Base-by-base conservation (phyloP, 2,113 vertebrate species). In the Notarius lentiginosus region DNA sequence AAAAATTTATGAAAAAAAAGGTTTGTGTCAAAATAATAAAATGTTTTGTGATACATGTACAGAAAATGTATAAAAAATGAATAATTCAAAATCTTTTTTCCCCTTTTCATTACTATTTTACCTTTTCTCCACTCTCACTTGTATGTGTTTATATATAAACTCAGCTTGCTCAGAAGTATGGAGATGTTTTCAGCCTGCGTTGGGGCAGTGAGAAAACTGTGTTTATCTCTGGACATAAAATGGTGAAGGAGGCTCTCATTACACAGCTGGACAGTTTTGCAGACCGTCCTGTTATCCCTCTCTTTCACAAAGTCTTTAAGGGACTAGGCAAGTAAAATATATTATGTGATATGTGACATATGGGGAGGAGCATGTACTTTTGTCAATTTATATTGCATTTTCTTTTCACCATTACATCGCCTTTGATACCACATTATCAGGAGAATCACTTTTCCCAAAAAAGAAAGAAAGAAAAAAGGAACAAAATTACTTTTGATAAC, bases 161-260 rank as follows among this genome's bases (percentile, higher is more conserved):
- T 41, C 41, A 98, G 97, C 22, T 96, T 5, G 60, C 9, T 70
- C 61, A 95, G 85, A 90, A 93, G 75, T 96, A 96, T 0, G 96
- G 97, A 12, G 92, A 95, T 0, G 5, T 98, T 75, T 91, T 96
- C 10, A 91, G 94, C 66, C 0, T 94, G 5, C 30, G 91, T 0
- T 0, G 90, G 58, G 95, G 96, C n/a, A 47, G 3, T 1, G 0
- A 72, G 0, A 77, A 27, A 2, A 0, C 89, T 1, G 92, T 98
- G 63, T 0, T 92, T 1, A 0, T 98, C n/a, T 95, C 75, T 1
- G 95, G 96, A n/a, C 90, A 95, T 61, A 92, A 91, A 63, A 89
- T 96, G 93, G 85, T 96, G 85, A 98, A 95, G 90, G 96, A 98
- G 90, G 95, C 91, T 49, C 95, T 97, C 0, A 66, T 96, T 20